Conservation (phyloP, 2,113 vertebrate genomes). For the Martes martes region DNA sequence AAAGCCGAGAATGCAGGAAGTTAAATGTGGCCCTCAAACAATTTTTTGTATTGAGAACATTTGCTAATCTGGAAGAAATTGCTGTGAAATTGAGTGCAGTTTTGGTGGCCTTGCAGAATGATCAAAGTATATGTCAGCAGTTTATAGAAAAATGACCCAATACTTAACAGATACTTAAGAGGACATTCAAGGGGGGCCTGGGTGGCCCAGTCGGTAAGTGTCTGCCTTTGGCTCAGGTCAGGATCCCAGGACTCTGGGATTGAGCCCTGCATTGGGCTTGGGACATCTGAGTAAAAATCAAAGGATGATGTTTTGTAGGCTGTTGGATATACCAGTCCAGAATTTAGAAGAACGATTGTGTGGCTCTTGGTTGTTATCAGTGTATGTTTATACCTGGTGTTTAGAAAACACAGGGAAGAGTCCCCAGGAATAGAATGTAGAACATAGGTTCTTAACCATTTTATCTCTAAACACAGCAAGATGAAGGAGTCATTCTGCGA, state of each 20-base stretch:
- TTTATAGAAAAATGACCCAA: slow-evolving; percentile 2
- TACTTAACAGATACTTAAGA: neutral
- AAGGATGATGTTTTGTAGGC: neutral
- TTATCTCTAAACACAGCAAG: neutral
- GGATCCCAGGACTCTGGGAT: too few relatives aligned
- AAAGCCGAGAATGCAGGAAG: neutral
- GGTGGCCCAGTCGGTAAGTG: too few relatives aligned
- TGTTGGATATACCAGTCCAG: neutral
- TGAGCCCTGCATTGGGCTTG: neutral
- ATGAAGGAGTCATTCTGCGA: neutral
- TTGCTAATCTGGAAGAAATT: neutral
- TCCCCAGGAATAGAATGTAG: neutral
- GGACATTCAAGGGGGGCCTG: neutral
- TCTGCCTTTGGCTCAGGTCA: too few relatives aligned
- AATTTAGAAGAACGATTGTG: neutral
- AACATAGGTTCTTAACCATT: neutral
- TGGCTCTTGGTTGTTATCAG: neutral
- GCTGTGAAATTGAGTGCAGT: neutral
- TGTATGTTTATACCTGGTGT: neutral
- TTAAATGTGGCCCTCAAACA: neutral
- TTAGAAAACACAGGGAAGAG: neutral
- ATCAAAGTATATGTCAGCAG: slow-evolving; percentile 6
- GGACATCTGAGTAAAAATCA: neutral
- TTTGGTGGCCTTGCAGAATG: neutral
- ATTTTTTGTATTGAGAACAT: neutral